Evolutionary conservation across 2,888 invertebrate species (phyloP).

Genomic region (Theodoxus fluviatilis): DNA sequence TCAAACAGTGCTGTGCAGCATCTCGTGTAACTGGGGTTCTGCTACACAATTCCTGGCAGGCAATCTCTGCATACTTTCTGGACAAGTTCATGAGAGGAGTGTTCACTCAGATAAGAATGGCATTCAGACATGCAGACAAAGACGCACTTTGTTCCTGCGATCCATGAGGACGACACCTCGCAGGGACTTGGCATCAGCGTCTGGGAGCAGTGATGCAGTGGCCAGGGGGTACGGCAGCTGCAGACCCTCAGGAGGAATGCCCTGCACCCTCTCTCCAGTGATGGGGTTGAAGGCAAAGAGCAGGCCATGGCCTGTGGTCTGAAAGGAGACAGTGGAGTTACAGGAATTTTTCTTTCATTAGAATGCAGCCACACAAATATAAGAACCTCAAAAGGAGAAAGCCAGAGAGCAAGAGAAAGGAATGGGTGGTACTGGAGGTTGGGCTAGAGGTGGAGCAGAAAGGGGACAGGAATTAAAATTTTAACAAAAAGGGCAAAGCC

Average conservation of each 20-base stretch:
- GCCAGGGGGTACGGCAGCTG: no score
- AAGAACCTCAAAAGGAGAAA: not conserved
- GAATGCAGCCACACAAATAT: not conserved
- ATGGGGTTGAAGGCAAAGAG: constrained; percentile 89
- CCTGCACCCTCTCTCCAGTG: constrained; percentile 72
- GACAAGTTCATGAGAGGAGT: not conserved
- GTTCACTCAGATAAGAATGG: not conserved
- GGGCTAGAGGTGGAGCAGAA: no score
- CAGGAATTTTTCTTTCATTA: not conserved
- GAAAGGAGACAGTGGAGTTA: constrained; percentile 20
- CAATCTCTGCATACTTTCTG: no score
- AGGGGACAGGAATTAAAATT: no score
- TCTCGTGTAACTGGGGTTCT: no score
- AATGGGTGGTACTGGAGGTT: no score
- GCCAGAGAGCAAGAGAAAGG: no score
- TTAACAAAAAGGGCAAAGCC: no score
- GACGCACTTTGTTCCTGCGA: constrained; percentile 38
- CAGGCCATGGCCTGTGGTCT: constrained; percentile 63
- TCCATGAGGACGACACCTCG: constrained; percentile 79
- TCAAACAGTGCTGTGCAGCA: no score
- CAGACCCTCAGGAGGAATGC: constrained; percentile 41
- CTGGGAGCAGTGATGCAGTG: constrained; percentile 76
- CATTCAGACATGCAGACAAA: not conserved
- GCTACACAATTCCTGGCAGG: no score
- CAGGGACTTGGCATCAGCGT: constrained; percentile 73